Base-by-base conservation (phyloP, 2,888 invertebrate species). In the Allophyes oxyacanthae region DNA sequence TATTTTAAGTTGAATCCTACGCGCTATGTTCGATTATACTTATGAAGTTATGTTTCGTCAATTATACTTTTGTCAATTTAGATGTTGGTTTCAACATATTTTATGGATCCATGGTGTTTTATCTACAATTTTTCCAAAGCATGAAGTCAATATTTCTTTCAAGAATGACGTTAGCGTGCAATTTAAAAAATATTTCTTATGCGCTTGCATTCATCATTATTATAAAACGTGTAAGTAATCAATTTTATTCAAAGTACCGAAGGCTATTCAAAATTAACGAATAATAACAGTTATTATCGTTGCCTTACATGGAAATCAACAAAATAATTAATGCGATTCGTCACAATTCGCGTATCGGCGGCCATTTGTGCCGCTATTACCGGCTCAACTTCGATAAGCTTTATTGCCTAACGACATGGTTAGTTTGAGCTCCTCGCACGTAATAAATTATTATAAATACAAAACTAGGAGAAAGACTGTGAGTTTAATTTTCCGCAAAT, bases 401-500 rank as follows among this genome's bases (percentile, higher is more conserved):
- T 93, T 87, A 92, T 83, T 86, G 90, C 87, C 75, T 75, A 69
- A 57, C 91, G 91, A 89, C 85, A 92, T 88, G 93, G 92, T 93
- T 93, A 93, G 93, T 94, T 94, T 90, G 88, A 89, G 64, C 78
- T 83, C 86, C 88, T 88, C 86, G 86, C 90, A 89, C 91, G 83
- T 90, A 86, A 88, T 90, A 89, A 91, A 92, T 92, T 92, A 90
- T 90, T 88, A 89, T 91, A 90, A 88, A 89, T 89, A 87, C 85
- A 83, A 85, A 84, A 84, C 78, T 82, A 79, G 79, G 77, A 80
- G 81, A 88, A 87, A 89, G 83, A 82, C 83, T 80, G 80, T 80
- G 77, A 84, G 86, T 90, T 87, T 87, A 93, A 93, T 94, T 94
- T 93, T 91, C 88, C 93, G 93, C 92, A 92, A 91, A 90, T 92